Base-by-base conservation (phyloP, 2,797 vertebrate genomes). In the Mormyrops boulengeri region DNA sequence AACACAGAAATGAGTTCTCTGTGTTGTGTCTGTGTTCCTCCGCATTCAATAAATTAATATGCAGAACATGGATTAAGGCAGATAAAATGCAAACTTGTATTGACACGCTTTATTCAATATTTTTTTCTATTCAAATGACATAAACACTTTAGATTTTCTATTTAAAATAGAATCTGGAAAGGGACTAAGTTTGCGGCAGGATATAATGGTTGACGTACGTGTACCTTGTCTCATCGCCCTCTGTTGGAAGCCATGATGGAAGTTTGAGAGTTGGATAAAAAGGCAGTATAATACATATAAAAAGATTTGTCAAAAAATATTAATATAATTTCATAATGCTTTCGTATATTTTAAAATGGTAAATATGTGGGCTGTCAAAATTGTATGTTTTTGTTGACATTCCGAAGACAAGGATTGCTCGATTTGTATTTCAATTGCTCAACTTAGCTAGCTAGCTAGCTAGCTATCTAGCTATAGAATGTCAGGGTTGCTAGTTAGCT, bases 171-270 rank as follows among this genome's bases (percentile, higher is more conserved):
- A 88, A 52, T 50, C 14, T 73, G 53, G 12, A 62, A 38, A 0
- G 89, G 95, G 7, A 94, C 95, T 96, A 95, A 90, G 90, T 89
- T 1, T 14, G 96, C 95, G 96, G 95, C 38, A 90, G 93, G 94
- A 96, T 96, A 95, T 92, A 26, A 52, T 88, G 90, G 89, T 95
- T 91, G 94, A 93, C 93, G 66, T 94, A 94, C 94, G 95, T 95
- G 95, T 93, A 96, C 93, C 92, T 95, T 96, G 96, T 92, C 94
- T 97, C 96, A 93, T 96, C 96, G 96, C 97, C 96, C 96, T 96
- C 97, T 94, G 94, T 94, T 94, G 97, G 97, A 98, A 97, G 97
- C 98, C 97, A 99, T 98, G 97, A 99, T 97, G 97, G 97, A 95
- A 97, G 96, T 96, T 96, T 96, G 95, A 96, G 94, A 96, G 96